Conservation (phyloP, 2,797 vertebrate species). For the Channallabes apus region DNA sequence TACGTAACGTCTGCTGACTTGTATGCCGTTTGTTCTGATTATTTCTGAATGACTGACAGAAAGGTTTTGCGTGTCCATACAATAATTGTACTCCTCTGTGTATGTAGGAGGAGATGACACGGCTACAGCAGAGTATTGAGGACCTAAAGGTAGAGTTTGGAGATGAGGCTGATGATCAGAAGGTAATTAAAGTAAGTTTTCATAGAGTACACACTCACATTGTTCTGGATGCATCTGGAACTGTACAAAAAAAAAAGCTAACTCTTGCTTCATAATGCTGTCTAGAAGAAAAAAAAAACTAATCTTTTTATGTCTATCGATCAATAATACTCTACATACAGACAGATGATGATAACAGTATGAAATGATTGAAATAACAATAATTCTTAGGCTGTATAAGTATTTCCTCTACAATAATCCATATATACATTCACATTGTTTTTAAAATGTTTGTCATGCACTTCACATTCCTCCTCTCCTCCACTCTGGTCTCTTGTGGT, state of each 20-base stretch:
- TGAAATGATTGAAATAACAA: background rate
- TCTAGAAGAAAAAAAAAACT: background rate
- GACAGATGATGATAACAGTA: background rate
- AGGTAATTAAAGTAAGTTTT: slow-evolving; percentile 67
- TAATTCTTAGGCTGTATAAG: background rate
- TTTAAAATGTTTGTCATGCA: background rate
- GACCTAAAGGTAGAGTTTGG: slow-evolving; percentile 77
- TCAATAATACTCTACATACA: background rate
- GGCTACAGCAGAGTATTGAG: slow-evolving; percentile 88
- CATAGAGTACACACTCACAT: background rate
- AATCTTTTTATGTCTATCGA: background rate
- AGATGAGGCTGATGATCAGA: slow-evolving; percentile 78
- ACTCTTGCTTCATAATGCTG: background rate
- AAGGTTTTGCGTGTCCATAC: background rate
- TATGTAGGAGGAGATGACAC: slow-evolving; percentile 89
- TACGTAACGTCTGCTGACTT: slow-evolving; percentile 69
- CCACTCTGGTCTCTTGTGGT: background rate
- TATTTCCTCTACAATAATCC: background rate
- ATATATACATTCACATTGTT: background rate
- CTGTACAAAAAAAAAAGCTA: background rate
- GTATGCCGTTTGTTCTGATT: background rate
- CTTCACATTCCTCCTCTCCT: background rate
- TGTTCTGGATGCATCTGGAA: background rate
- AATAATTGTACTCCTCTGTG: background rate
- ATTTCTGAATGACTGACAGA: background rate